These are phyloP conservation scores for Watsonalla cultraria DNA, from an alignment of 2,888 invertebrate species.

Conservation along the genomic window DNA sequence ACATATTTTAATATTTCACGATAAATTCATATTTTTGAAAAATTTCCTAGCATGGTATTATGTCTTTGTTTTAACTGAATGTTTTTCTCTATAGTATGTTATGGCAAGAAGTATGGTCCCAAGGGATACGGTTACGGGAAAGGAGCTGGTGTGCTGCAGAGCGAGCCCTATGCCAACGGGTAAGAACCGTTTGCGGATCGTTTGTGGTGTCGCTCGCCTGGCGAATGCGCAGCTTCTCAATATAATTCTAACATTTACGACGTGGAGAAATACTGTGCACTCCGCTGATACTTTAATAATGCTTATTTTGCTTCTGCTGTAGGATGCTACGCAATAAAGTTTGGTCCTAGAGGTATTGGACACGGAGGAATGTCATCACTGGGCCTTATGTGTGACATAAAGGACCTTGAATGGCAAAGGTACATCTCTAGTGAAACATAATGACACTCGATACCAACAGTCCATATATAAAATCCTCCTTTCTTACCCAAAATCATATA, in stretches of 20 bases:
- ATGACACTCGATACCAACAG: slow-evolving; percentile 31
- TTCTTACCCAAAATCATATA: slow-evolving; percentile 30
- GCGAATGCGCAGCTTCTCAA: slow-evolving; percentile 57
- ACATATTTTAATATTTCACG: slow-evolving; percentile 12
- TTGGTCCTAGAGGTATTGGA: slow-evolving; percentile 96
- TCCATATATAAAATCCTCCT: slow-evolving; percentile 37
- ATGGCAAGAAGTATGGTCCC: slow-evolving; percentile 98
- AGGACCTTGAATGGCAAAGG: slow-evolving; percentile 87
- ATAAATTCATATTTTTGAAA: not conserved
- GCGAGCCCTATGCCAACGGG: slow-evolving; percentile 92
- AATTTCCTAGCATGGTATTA: slow-evolving; percentile 17
- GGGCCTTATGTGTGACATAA: slow-evolving; percentile 91
- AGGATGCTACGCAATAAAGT: slow-evolving; percentile 98
- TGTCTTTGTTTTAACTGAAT: slow-evolving; percentile 38
- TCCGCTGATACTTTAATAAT: slow-evolving; percentile 55
- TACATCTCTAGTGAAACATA: slow-evolving; percentile 54
- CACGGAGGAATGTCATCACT: slow-evolving; percentile 92
- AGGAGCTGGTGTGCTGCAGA: slow-evolving; percentile 95
- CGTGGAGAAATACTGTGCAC: slow-evolving; percentile 43
- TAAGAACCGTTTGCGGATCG: slow-evolving; percentile 72
- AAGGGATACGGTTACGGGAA: slow-evolving; percentile 98
- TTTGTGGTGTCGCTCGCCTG: slow-evolving; percentile 53
- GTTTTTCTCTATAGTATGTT: slow-evolving; percentile 87
- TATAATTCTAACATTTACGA: slow-evolving; percentile 13
- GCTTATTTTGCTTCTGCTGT: slow-evolving; percentile 71